A percentile compares a stretch with the other conserved stretches of the same genome.
These are phyloP conservation scores for Wiebesia pumilae DNA, from an alignment of 1,140 invertebrate species.

Conservation along the genomic window DNA sequence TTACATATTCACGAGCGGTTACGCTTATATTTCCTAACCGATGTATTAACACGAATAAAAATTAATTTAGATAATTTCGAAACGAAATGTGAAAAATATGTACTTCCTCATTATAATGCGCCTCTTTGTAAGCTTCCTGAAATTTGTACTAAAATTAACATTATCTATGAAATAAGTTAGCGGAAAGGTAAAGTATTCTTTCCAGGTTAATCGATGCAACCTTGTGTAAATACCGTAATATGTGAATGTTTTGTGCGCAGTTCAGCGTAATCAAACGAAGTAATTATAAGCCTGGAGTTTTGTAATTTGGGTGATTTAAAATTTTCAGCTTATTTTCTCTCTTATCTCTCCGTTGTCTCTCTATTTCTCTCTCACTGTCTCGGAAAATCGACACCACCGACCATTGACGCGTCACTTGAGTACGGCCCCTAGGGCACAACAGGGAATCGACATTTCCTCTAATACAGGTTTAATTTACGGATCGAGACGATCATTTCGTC, in stretches of 20 bases:
- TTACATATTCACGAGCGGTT: no score
- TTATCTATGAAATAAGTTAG: no score
- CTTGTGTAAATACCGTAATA: background rate
- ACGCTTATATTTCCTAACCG: no score
- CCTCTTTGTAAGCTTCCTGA: no score
- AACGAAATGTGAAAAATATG: no score
- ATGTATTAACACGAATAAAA: no score
- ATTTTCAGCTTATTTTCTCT: constrained; percentile 5
- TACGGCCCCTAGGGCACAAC: constrained; percentile 34
- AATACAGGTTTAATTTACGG: constrained; percentile 60
- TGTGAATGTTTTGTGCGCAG: background rate
- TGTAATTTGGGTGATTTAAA: constrained; percentile 6
- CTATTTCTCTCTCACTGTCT: background rate
- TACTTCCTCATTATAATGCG: no score
- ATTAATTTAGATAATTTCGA: no score
- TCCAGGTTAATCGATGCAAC: no score
- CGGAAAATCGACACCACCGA: constrained; percentile 34
- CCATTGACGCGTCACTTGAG: constrained; percentile 28
- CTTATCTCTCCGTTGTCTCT: constrained; percentile 9
- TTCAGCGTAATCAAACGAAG: constrained; percentile 23
- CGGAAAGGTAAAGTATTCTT: no score
- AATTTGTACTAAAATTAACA: no score
- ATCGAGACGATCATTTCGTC: constrained; percentile 58
- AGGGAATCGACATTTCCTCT: constrained; percentile 43
- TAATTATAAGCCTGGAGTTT: background rate